Evolutionary conservation across 1,140 invertebrate genomes (phyloP), one percentile per base, ranked within the genome.

Genomic region (Lordiphosa mommai): DNA sequence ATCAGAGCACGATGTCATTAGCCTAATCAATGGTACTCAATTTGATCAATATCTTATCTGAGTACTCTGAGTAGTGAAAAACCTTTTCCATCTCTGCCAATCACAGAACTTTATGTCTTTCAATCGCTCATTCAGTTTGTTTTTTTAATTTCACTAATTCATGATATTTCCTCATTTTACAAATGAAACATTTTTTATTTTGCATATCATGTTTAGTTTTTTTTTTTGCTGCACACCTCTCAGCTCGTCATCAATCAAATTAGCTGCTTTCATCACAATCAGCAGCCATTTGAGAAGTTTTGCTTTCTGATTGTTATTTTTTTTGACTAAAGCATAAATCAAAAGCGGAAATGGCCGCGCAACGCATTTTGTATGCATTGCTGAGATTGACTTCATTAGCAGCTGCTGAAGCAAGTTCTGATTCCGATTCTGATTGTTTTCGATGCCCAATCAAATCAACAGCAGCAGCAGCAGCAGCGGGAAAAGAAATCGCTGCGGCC

Each of bases 151-250:
- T 5, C 1, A 0, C 20, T 23, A 23, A 23, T 23, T 5, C 4
- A 5, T 60, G 58, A 61, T 55, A 60, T 55, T 27, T 48, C 55
- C 55, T 63, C 44, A 60, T 52, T 57, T 47, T 48, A 61, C 43
- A 71, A 51, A n/a, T n/a, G n/a, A n/a, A n/a, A n/a, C n/a, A n/a
- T n/a, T 23, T 5, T 23, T 5, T 23, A 23, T 6, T 23, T 23
- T 23, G 20, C 20, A 23, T 23, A 6, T 23, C 6, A 6, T 23
- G 20, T 5, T 23, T 23, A 6, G 4, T 23, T 23, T 6, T 4
- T 23, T 17, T 17, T 17, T 17, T 17, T 1, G 20, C 20, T 5
- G 4, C 5, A 23, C 20, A 23, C 20, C 20, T 23, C 20, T 1
- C 3, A 6, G 20, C 20, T 23, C 20, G 4, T 23, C 20, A 43